Evolutionary conservation across 2,113 vertebrate genomes (phyloP).

Genomic region (Paratilapia polleni): DNA sequence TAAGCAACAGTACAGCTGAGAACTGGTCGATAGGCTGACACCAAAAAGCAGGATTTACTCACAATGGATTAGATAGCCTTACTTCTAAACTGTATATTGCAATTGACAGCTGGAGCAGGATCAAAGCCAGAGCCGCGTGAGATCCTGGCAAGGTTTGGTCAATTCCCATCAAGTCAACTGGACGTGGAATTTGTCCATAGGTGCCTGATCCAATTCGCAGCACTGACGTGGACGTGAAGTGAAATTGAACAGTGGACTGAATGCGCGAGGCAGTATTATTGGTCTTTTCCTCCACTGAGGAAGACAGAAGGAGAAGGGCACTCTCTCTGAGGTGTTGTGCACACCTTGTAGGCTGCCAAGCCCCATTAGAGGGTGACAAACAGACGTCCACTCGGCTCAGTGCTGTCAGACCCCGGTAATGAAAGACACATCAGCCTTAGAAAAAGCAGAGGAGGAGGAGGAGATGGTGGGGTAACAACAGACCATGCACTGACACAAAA

Average conservation of each 20-base stretch:
- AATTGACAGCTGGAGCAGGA: constrained; percentile 64
- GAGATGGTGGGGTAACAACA: constrained; percentile 44
- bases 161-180: constrained; percentile 76
- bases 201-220: constrained; percentile 73
- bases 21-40: constrained; percentile 58
- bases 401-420: constrained; percentile 75
- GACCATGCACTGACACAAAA: constrained; percentile 51
- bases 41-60: constrained; percentile 67
- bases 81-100: constrained; percentile 65
- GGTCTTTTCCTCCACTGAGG: constrained; percentile 71
- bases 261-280: constrained; percentile 60
- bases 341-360: constrained; percentile 75
- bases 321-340: constrained; percentile 68
- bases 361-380: constrained; percentile 78
- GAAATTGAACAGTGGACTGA: constrained; percentile 71
- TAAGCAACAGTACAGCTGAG: constrained; percentile 44
- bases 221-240: constrained; percentile 62
- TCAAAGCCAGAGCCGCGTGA: constrained; percentile 47
- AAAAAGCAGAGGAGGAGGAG: constrained; percentile 51
- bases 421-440: constrained; percentile 74
- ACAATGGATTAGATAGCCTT: constrained; percentile 65
- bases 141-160: constrained; percentile 65
- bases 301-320: constrained; percentile 58
- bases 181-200: constrained; percentile 74
- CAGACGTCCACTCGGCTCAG: constrained; percentile 66